Conservation (phyloP, 2,113 vertebrate genomes). For the Danio rerio region DNA sequence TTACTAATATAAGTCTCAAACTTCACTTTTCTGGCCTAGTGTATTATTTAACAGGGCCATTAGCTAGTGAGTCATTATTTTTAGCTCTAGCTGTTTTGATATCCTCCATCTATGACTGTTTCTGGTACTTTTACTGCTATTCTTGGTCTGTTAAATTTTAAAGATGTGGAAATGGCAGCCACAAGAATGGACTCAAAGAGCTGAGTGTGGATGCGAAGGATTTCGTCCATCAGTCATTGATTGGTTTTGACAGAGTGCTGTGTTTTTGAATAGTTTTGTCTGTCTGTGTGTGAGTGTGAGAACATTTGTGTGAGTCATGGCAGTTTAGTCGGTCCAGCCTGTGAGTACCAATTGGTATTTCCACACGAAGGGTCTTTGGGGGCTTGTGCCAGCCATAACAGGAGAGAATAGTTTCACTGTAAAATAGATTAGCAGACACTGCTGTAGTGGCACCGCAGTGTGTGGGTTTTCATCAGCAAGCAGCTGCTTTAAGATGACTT, state of each 20-base stretch:
- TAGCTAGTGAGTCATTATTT: constrained; percentile 39
- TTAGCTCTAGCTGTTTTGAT: constrained; percentile 27
- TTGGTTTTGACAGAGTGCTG: constrained; percentile 22
- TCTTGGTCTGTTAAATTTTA: neutral
- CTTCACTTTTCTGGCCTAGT: constrained; percentile 31
- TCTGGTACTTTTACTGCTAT: constrained; percentile 3
- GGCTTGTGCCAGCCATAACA: constrained; percentile 37
- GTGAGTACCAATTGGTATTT: constrained; percentile 34
- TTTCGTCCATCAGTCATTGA: constrained; percentile 10
- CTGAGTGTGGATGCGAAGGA: neutral
- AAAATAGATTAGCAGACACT: constrained; percentile 40
- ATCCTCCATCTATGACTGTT: neutral
- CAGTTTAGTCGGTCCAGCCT: constrained; percentile 18
- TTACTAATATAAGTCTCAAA: constrained; percentile 38
- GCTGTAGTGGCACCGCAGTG: constrained; percentile 10
- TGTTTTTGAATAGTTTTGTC: constrained; percentile 11
- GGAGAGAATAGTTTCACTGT: constrained; percentile 32
- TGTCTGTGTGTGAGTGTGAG: constrained; percentile 17
- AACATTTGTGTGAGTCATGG: constrained; percentile 20
- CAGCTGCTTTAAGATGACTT: constrained; percentile 26
- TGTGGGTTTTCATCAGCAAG: constrained; percentile 5
- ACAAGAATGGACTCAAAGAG: constrained; percentile 2
- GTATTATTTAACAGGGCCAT: constrained; percentile 40
- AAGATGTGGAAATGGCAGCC: constrained; percentile 16
- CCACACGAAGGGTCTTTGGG: constrained; percentile 15